Evolutionary conservation across 1,140 invertebrate genomes (phyloP), one percentile per base, ranked within the genome.

Genomic region (Aleiodes sp.): DNA sequence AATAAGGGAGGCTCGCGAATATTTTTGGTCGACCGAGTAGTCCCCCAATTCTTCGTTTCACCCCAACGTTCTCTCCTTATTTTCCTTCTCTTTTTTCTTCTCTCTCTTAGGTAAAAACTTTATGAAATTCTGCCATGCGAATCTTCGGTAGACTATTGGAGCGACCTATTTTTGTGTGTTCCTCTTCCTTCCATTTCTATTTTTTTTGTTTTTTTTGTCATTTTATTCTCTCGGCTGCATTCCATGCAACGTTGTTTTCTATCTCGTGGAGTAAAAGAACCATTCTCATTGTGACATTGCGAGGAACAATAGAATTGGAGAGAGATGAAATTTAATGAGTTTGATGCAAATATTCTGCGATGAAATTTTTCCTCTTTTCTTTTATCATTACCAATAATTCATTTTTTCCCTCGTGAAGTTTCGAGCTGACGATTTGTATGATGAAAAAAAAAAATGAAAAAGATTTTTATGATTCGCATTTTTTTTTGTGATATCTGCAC

Each of bases 91-190:
- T 24, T 52, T 21, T 16, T 46, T 16, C 16, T 21, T 16, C 46
- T 24, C 46, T 52, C 46, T 52, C 19, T 16, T 43, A 43, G 39
- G 19, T 9, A 21, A 52, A 52, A 52, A 52, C 46, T 52, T 52
- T 52, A 52, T 52, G 46, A 52, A 52, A 52, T 52, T 52, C 46
- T 52, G 46, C 46, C 46, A 52, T 52, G 46, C 46, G 46, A 52
- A 52, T 4, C 2, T 24, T 6, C 7, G 16, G 46, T 52, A 52
- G n/a, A n/a, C n/a, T 52, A 52, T 52, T 52, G 46, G 46, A 52
- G 21, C 21, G 39, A 43, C 39, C 39, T 7, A 43, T 43, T 43
- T 43, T 43, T n/a, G n/a, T n/a, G n/a, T n/a, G 39, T 16, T 43
- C 39, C 19, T 43, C 19, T 43, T 43, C 12, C 39, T 16, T 43